A percentile compares a stretch with the other conserved stretches of the same genome.
Evolutionary conservation across 1,140 invertebrate species (phyloP).

Genomic region (Leptinotarsa undecemlineata): DNA sequence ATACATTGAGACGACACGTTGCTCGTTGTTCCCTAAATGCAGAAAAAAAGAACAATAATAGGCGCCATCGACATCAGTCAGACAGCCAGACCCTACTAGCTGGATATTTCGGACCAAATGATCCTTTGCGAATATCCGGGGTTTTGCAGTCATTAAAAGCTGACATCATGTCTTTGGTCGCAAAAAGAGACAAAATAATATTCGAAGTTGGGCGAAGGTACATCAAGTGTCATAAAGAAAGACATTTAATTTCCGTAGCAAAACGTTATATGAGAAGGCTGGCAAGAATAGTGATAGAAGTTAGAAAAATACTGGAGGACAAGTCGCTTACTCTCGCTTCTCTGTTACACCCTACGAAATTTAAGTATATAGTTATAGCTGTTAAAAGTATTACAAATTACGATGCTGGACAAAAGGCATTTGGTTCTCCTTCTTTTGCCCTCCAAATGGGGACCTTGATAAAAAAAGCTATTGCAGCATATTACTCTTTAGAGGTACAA

Average conservation of each 20-base stretch:
- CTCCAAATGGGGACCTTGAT: conserved; percentile 27
- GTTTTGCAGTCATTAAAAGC: conserved; percentile 30
- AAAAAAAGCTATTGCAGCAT: conserved; percentile 13
- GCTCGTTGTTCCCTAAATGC: conserved; percentile 19
- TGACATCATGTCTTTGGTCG: conserved; percentile 37
- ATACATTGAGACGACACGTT: conserved; percentile 18
- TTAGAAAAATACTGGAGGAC: conserved; percentile 23
- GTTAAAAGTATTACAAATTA: conserved; percentile 15
- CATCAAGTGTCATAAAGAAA: conserved; percentile 33
- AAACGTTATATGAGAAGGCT: conserved; percentile 40
- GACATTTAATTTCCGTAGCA: conserved; percentile 39
- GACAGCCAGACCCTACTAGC: conserved; percentile 27
- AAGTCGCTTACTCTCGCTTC: conserved; percentile 9
- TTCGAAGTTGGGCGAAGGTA: conserved; percentile 39
- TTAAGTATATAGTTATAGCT: conserved; percentile 29
- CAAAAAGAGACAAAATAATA: conserved; percentile 39
- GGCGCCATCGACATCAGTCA: conserved; percentile 11
- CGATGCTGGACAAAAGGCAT: not conserved
- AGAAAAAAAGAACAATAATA: not conserved
- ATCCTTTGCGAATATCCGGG: conserved; percentile 23
- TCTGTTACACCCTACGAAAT: conserved; percentile 29
- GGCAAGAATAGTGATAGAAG: conserved; percentile 32
- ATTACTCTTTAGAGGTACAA: conserved; percentile 38
- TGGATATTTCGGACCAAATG: conserved; percentile 27
- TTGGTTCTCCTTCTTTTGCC: conserved; percentile 24